These are phyloP conservation scores for Caenorhabditis sinica DNA, from an alignment of 2,888 invertebrate species.

Conservation along the genomic window DNA sequence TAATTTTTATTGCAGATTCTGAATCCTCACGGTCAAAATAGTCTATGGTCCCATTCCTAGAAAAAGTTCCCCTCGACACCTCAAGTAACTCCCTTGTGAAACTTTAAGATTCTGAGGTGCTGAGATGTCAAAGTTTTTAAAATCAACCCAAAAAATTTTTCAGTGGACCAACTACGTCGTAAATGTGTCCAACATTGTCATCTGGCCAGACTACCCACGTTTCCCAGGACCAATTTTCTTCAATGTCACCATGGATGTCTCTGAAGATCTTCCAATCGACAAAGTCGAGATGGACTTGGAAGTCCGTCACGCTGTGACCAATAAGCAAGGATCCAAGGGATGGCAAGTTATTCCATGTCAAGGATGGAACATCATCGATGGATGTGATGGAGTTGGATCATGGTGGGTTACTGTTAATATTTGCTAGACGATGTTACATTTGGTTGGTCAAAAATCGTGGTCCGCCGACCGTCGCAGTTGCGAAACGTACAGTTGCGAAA, in stretches of 20 bases:
- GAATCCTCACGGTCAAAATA: no score
- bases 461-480: no score
- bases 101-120: no score
- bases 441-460: no score
- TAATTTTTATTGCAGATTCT: no score
- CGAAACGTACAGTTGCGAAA: no score
- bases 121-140: no score
- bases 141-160: constrained; percentile 40
- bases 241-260: constrained; percentile 83
- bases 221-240: constrained; percentile 84
- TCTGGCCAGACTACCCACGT: constrained; percentile 84
- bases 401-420: constrained; percentile 71
- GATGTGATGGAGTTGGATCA: constrained; percentile 84
- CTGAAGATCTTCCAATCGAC: constrained; percentile 82
- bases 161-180: constrained; percentile 84
- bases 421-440: background rate
- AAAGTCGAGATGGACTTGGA: constrained; percentile 83
- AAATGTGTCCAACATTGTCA: constrained; percentile 83
- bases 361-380: constrained; percentile 83
- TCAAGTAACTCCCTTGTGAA: no score
- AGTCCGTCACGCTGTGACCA: constrained; percentile 83
- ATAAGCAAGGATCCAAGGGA: constrained; percentile 81
- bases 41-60: no score
- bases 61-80: no score
- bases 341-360: constrained; percentile 84